Base-by-base conservation (phyloP, 64 coral and sea anemone genomes). In the Porites australiensis region DNA sequence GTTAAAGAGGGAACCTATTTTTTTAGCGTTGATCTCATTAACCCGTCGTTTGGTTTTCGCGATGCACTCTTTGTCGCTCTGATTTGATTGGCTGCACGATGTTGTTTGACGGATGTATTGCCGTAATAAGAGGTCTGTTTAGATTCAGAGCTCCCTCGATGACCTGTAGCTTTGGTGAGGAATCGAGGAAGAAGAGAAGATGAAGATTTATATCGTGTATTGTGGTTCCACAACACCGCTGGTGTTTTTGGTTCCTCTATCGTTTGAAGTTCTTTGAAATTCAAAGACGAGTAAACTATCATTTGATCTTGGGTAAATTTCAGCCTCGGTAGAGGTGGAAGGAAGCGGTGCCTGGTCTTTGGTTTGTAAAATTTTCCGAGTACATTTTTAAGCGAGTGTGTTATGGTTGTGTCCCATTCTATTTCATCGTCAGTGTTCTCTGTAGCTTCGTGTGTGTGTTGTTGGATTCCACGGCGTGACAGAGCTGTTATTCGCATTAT, bases 311-410 rank as follows among this genome's bases (percentile, higher is more conserved):
- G 94, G 22, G 94, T 99, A 52, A 96, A 93, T 54, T 85, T 83
- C 11, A 95, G 91, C 88, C 87, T 96, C 8, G 91, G 94, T 45
- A 99, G 62, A 19, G 82, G 89, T 18, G 98, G 94, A 21, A 96
- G 44, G 16, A 94, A 68, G 2, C 92, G 92, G 19, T 99, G 98
- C 2, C 98, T 76, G 0, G 63, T 99, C 55, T 95, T 98, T 16
- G 96, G 96, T 55, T 95, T 86, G 70, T 98, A 99, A 75, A 90
- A 95, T 68, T 99, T 96, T 51, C 98, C 98, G 5, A 99, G 65
- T 2, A 95, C 86, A 43, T 92, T 92, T 13, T 95, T 54, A 16
- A 95, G 89, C 5, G 88, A 91, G 78, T 37, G 75, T 53, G 77
- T 87, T 5, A 94, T 78, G 13, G 75, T 85, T 3, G 74, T 63